Conservation (phyloP, 2,888 invertebrate species). For the Limnephilus auricula region DNA sequence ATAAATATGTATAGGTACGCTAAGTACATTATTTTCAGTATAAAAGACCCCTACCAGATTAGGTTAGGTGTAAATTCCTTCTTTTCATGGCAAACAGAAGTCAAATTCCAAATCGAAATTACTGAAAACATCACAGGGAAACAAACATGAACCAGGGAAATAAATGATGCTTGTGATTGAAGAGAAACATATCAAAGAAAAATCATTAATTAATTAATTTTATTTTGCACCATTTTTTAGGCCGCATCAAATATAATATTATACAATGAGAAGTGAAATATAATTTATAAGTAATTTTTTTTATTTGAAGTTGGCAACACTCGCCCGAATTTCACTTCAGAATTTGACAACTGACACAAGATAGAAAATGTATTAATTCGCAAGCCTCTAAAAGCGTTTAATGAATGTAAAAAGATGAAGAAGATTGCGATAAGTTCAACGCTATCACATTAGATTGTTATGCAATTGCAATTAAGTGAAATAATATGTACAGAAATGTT, state of each 20-base stretch:
- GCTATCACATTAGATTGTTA: not conserved
- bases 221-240: not conserved
- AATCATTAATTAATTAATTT: not conserved
- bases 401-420: not conserved
- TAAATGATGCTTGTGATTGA: not conserved
- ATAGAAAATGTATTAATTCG: not conserved
- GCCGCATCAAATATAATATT: not conserved
- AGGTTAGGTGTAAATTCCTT: conserved; percentile 39
- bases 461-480: not conserved
- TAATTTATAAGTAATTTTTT: not conserved
- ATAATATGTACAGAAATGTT: not conserved
- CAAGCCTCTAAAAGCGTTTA: conserved; percentile 22
- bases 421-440: not conserved
- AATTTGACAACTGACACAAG: conserved; percentile 36
- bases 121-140: conserved; percentile 44
- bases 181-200: not conserved
- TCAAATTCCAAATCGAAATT: conserved; percentile 49
- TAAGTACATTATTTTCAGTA: conserved; percentile 22
- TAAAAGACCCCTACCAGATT: conserved; percentile 37
- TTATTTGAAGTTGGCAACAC: not conserved
- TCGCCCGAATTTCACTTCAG: conserved; percentile 27
- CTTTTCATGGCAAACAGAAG: conserved; percentile 45
- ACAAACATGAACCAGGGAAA: not conserved
- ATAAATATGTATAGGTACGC: not conserved
- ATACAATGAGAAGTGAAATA: not conserved